These are phyloP conservation scores for Saccopteryx bilineata DNA, from an alignment of 2,113 vertebrate species.

Conservation along the genomic window DNA sequence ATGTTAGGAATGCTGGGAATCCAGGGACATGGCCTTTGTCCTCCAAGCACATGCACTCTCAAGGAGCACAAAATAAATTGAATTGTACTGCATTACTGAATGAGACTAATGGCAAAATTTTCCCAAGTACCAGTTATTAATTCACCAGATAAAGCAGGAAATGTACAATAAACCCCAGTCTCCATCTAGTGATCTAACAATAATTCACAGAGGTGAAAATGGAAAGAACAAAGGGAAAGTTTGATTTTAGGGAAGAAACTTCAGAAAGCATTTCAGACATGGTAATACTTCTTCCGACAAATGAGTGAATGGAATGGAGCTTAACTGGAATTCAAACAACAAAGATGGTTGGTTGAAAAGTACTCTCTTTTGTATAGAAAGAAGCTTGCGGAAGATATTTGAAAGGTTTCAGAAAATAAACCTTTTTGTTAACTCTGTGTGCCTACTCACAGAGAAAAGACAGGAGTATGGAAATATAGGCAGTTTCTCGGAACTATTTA, in stretches of 20 bases:
- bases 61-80: not conserved
- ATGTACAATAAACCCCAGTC: not conserved
- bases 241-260: not conserved
- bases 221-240: not conserved
- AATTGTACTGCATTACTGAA: not conserved
- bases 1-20: not conserved
- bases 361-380: not conserved
- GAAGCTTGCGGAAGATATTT: not conserved
- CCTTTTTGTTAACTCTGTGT: not conserved
- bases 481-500: not conserved
- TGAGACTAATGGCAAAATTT: not conserved
- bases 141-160: not conserved
- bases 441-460: not conserved
- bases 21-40: not conserved
- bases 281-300: not conserved
- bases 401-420: conserved; percentile 46
- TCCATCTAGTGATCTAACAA: not conserved
- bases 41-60: not conserved
- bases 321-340: not conserved
- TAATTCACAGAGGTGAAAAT: conserved; percentile 19
- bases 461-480: not conserved
- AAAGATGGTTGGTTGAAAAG: not conserved
- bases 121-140: not conserved
- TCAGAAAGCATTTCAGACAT: not conserved
- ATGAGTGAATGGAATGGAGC: not conserved